Percentiles rank a stretch among this genome's conserved stretches.
Evolutionary conservation across 2,888 invertebrate species (phyloP).

Genomic region (Callimorpha dominula): DNA sequence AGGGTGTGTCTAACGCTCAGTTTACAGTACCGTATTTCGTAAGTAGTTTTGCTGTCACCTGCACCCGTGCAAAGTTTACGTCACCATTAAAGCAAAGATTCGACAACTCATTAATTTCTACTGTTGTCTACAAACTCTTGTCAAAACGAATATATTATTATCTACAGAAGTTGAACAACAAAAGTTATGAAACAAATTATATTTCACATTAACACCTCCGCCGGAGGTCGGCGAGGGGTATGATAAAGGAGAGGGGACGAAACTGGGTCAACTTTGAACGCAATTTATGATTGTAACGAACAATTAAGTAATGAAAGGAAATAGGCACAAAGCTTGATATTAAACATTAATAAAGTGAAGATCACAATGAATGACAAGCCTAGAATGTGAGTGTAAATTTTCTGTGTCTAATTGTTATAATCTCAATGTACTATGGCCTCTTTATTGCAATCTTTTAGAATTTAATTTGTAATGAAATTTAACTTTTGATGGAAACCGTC

Average conservation of each 20-base stretch:
- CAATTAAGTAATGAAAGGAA: constrained; percentile 40
- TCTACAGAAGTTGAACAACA: constrained; percentile 32
- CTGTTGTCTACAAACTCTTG: neutral
- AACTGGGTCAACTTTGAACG: constrained; percentile 52
- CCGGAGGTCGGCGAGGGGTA: constrained; percentile 7
- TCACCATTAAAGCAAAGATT: neutral
- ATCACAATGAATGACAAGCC: neutral
- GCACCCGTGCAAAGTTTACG: neutral
- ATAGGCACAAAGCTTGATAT: constrained; percentile 22
- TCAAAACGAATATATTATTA: constrained; percentile 7
- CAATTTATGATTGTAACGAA: constrained; percentile 42
- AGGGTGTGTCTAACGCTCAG: no score
- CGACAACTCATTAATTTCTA: neutral
- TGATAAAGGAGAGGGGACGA: constrained; percentile 4
- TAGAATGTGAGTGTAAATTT: neutral
- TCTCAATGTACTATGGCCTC: neutral
- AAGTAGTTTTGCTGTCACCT: no score
- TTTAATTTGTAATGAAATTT: neutral
- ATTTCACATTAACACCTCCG: constrained; percentile 47
- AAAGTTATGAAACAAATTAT: constrained; percentile 46
- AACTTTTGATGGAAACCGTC: no score
- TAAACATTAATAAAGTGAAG: constrained; percentile 12
- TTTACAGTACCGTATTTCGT: no score
- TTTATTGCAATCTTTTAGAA: neutral
- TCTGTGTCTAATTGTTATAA: neutral